These are phyloP conservation scores for Acridotheres tristis DNA, from an alignment of 2,797 vertebrate genomes.

Conservation along the genomic window DNA sequence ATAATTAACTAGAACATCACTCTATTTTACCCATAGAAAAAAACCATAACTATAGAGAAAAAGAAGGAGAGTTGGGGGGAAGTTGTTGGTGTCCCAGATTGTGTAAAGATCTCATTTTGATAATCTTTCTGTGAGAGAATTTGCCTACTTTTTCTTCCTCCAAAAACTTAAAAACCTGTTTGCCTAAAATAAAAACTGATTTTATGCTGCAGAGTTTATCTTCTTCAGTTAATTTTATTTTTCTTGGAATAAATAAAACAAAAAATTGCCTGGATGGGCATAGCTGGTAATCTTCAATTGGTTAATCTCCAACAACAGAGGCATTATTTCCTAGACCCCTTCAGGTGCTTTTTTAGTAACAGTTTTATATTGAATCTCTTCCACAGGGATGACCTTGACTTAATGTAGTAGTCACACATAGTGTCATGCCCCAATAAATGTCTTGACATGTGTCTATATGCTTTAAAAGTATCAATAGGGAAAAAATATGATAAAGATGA, in stretches of 20 bases:
- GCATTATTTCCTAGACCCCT: background rate
- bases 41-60: background rate
- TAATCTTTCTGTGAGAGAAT: background rate
- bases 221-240: background rate
- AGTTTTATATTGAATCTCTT: background rate
- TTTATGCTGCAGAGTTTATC: background rate
- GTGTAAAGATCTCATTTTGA: background rate
- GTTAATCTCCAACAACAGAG: background rate
- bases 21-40: background rate
- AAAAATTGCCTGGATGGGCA: background rate
- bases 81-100: background rate
- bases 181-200: background rate
- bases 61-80: accelerated
- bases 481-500: background rate
- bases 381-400: background rate
- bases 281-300: background rate
- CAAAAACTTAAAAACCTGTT: background rate
- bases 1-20: background rate
- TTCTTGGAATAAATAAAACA: background rate
- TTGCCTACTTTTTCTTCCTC: background rate
- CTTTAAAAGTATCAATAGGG: background rate
- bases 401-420: background rate
- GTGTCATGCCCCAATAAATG: background rate
- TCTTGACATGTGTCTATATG: background rate
- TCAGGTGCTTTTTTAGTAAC: background rate